Evolutionary conservation across 2,113 vertebrate species (phyloP), one percentile per base, ranked within the genome.

Genomic region (Psettodes erumei): DNA sequence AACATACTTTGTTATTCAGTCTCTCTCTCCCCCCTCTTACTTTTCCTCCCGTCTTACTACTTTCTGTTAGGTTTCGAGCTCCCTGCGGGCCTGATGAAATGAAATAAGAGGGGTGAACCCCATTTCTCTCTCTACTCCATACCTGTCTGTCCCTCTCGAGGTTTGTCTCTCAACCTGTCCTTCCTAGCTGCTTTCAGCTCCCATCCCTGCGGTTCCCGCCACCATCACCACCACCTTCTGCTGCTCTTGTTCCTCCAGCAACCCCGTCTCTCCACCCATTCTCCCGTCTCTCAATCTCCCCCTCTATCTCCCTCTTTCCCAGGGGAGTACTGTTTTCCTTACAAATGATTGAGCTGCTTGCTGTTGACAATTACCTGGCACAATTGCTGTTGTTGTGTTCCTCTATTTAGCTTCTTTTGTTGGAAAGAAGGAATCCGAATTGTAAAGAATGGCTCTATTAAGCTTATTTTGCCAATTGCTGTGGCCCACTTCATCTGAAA

Each of bases 311-410:
- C 27, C 37, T 35, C 28, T 75, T 6, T 51, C 45, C 81, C 53
- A 47, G 18, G 33, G 38, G 37, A 83, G 23, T 48, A 27, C 30
- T 58, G 48, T 32, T 75, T 71, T 72, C 50, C 63, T 56, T 38
- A 53, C 66, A 78, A 85, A 75, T 83, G 75, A 90, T 79, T 86
- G 47, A 76, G 66, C 72, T 65, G 79, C 64, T 81, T 81, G 81
- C 58, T 82, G 65, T 69, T 82, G 86, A 86, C 84, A 68, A 87
- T 86, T 77, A 84, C 53, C 77, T 56, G 47, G 77, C 64, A 80
- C 45, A 73, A 84, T 53, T 69, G 70, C 47, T 80, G 73, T 71
- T 75, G 58, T 77, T 77, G 67, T 70, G 23, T 50, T 79, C 33
- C 32, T 37, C 55, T 54, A 62, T 78, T 73, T 61, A 65, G 51